phyloP scores from a whole-genome alignment of 2,888 invertebrate species.

The Tenthredo amoena region DNA sequence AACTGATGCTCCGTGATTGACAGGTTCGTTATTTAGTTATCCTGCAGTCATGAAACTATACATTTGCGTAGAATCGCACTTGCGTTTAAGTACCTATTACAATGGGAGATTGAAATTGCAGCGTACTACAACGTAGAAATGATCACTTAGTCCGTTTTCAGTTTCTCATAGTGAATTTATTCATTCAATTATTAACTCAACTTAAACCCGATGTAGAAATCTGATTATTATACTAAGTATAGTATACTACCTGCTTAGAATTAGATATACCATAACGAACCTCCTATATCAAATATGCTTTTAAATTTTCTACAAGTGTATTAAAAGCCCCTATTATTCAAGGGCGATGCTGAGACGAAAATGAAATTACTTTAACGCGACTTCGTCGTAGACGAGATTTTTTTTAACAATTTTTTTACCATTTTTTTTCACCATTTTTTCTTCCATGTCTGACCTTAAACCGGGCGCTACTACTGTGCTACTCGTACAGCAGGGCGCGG shows the following conservation, averaged over 20 bases:
- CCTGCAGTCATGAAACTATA: background rate
- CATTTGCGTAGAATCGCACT: background rate
- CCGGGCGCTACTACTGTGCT: background rate
- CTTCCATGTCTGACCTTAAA: slow-evolving; percentile 7
- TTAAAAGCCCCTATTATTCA: slow-evolving; percentile 18
- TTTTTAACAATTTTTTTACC: background rate
- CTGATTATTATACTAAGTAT: too few relatives aligned
- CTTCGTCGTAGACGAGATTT: slow-evolving; percentile 9
- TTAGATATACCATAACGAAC: too few relatives aligned
- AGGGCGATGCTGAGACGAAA: background rate
- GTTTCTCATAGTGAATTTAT: too few relatives aligned
- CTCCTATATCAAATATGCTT: background rate
- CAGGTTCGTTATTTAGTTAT: background rate
- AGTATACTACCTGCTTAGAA: too few relatives aligned
- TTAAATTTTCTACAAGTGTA: slow-evolving; percentile 7
- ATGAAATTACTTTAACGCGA: background rate
- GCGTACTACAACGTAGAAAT: too few relatives aligned
- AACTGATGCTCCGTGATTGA: background rate
- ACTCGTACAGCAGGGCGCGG: background rate
- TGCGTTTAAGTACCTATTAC: too few relatives aligned
- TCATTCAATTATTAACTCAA: too few relatives aligned
- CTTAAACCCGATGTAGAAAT: too few relatives aligned
- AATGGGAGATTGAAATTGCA: too few relatives aligned
- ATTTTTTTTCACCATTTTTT: background rate
- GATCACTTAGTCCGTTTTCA: too few relatives aligned